phyloP scores from a whole-genome alignment of 2,797 vertebrate species.

The Steatocranus sp. region DNA sequence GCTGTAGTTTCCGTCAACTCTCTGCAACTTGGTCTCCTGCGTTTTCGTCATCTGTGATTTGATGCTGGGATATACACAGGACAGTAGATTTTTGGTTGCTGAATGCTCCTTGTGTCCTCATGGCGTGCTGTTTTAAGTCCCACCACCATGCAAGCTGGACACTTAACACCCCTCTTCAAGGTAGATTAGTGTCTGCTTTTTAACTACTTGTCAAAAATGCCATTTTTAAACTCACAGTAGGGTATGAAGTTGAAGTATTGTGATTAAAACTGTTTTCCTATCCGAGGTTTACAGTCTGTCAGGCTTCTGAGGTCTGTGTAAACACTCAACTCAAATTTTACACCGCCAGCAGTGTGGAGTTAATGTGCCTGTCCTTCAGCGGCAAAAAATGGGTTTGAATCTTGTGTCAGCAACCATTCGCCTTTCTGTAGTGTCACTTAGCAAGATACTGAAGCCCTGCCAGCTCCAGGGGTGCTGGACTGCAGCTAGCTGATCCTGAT shows the following conservation, averaged over 20 bases:
- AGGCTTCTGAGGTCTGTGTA: not conserved
- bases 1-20: slow-evolving; percentile 10
- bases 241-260: not conserved
- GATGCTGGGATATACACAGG: slow-evolving; percentile 4
- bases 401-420: slow-evolving; percentile 36
- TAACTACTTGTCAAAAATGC: not conserved
- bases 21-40: not conserved
- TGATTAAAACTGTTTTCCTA: not conserved
- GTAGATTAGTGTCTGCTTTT: slow-evolving; percentile 38
- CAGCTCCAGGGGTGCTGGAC: slow-evolving; percentile 7
- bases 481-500: not conserved
- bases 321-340: slow-evolving; percentile 16
- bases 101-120: slow-evolving; percentile 44
- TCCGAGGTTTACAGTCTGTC: not conserved
- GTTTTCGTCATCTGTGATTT: slow-evolving; percentile 2
- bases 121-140: slow-evolving; percentile 78
- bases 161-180: slow-evolving; percentile 56
- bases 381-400: slow-evolving; percentile 29
- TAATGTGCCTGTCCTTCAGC: slow-evolving; percentile 26
- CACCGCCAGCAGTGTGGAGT: slow-evolving; percentile 19
- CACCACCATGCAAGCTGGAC: slow-evolving; percentile 70
- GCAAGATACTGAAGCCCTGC: slow-evolving; percentile 22
- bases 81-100: not conserved
- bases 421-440: slow-evolving; percentile 20
- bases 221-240: not conserved